A percentile compares a stretch with the other conserved stretches of the same genome.
Conservation (phyloP, 2,113 vertebrate species). For the Talpa occidentalis region DNA sequence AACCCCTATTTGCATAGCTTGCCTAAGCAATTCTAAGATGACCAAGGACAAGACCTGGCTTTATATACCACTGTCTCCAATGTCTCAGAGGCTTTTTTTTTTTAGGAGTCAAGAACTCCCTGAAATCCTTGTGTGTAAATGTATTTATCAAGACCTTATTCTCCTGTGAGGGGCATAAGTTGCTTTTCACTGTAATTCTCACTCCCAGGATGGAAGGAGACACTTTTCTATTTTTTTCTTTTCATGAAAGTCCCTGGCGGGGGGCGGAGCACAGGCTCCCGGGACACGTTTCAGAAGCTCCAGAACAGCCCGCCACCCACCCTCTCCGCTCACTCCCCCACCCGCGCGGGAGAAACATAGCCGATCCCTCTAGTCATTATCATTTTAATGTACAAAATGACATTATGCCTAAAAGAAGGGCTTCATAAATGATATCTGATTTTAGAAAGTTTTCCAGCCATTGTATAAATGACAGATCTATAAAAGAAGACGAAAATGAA, state of each 20-base stretch:
- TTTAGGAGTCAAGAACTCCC: not conserved
- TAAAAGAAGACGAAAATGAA: constrained; percentile 88
- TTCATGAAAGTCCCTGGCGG: not conserved
- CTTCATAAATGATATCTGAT: constrained; percentile 89
- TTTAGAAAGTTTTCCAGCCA: constrained; percentile 88
- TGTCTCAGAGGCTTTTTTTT: not conserved
- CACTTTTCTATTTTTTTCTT: not conserved
- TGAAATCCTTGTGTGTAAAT: not conserved
- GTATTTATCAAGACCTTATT: not conserved
- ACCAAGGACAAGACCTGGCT: not conserved
- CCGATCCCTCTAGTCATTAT: constrained; percentile 84
- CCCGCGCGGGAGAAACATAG: constrained; percentile 75
- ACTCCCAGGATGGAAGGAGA: not conserved
- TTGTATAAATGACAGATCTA: constrained; percentile 91
- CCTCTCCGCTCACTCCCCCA: constrained; percentile 48
- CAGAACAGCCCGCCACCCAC: constrained; percentile 75
- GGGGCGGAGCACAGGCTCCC: constrained; percentile 69
- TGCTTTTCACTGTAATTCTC: not conserved
- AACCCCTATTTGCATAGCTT: not conserved
- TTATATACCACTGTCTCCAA: accelerated
- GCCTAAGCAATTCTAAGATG: not conserved
- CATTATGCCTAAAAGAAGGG: constrained; percentile 87
- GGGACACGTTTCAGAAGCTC: constrained; percentile 76
- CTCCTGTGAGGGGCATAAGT: not conserved
- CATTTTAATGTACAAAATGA: constrained; percentile 87